These are phyloP conservation scores for Indicator indicator DNA, from an alignment of 2,113 vertebrate genomes.

Conservation along the genomic window DNA sequence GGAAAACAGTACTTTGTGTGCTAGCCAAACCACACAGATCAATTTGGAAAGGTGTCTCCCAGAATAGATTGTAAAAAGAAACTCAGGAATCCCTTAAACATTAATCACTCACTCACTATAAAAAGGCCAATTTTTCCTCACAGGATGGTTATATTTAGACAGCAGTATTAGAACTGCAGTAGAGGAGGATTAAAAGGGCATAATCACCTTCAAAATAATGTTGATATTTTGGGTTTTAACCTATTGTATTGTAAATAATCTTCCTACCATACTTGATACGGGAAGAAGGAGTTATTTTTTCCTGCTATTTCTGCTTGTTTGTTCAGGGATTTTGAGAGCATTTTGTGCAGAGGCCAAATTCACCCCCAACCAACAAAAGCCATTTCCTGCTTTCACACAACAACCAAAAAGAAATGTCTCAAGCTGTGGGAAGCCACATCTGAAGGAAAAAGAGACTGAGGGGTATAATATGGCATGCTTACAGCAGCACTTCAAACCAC, in stretches of 20 bases:
- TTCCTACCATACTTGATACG: not conserved
- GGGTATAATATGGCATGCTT: not conserved
- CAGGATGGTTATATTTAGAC: not conserved
- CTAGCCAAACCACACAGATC: not conserved
- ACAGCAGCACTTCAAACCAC: constrained; percentile 36
- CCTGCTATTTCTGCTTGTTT: constrained; percentile 32
- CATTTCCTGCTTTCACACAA: constrained; percentile 65
- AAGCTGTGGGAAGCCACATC: constrained; percentile 64
- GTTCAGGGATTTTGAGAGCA: not conserved
- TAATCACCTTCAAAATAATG: not conserved
- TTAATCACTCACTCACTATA: not conserved
- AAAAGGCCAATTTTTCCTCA: not conserved
- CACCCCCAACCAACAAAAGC: constrained; percentile 48
- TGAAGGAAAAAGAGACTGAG: constrained; percentile 25
- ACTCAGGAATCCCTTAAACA: not conserved
- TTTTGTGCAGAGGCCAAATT: constrained; percentile 52
- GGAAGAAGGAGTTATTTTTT: constrained; percentile 11
- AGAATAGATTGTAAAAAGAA: not conserved
- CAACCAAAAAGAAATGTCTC: constrained; percentile 17
- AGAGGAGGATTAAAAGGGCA: not conserved
- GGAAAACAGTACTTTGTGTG: not conserved
- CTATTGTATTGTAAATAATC: not conserved
- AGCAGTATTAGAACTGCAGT: not conserved
- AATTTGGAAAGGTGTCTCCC: not conserved
- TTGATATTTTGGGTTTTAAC: not conserved